Percentiles rank a stretch among this genome's conserved stretches.
Conservation (phyloP, 2,888 invertebrate genomes). For the Mamestra brassicae region DNA sequence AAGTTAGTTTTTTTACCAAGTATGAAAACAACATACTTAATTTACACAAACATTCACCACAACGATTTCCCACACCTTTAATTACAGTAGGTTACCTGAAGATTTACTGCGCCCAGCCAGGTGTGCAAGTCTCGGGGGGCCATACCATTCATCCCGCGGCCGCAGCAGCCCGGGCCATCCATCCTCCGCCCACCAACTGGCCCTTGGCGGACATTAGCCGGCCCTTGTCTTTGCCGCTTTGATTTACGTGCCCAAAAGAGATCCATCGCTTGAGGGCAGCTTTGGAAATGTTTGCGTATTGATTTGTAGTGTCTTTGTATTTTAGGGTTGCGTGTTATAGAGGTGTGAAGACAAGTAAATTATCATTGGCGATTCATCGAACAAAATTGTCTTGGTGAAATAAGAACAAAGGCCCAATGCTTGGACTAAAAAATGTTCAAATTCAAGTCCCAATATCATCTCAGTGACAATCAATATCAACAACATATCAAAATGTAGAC, state of each 20-base stretch:
- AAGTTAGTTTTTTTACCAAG: background rate
- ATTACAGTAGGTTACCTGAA: slow-evolving; percentile 61
- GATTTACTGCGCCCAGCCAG: slow-evolving; percentile 66
- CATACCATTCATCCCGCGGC: slow-evolving; percentile 60
- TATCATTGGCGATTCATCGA: background rate
- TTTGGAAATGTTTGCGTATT: slow-evolving; percentile 59
- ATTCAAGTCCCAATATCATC: too few relatives aligned
- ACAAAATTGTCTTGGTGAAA: background rate
- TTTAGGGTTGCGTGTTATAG: background rate
- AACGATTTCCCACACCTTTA: slow-evolving; percentile 38
- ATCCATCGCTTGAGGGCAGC: slow-evolving; percentile 81
- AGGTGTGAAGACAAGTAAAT: background rate
- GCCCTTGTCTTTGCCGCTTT: slow-evolving; percentile 85
- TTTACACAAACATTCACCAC: slow-evolving; percentile 31
- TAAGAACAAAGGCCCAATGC: background rate
- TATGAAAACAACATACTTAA: slow-evolving; percentile 12
- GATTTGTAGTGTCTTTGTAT: slow-evolving; percentile 37
- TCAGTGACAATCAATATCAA: too few relatives aligned
- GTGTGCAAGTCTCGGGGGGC: slow-evolving; percentile 64
- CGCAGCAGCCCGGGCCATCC: slow-evolving; percentile 57
- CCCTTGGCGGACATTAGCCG: slow-evolving; percentile 80
- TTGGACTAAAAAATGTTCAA: too few relatives aligned
- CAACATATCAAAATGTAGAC: too few relatives aligned
- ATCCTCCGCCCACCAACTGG: slow-evolving; percentile 66
- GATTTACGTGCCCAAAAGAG: slow-evolving; percentile 84